These are phyloP conservation scores for Batillaria attramentaria DNA, from an alignment of 1,140 invertebrate species.

Conservation along the genomic window DNA sequence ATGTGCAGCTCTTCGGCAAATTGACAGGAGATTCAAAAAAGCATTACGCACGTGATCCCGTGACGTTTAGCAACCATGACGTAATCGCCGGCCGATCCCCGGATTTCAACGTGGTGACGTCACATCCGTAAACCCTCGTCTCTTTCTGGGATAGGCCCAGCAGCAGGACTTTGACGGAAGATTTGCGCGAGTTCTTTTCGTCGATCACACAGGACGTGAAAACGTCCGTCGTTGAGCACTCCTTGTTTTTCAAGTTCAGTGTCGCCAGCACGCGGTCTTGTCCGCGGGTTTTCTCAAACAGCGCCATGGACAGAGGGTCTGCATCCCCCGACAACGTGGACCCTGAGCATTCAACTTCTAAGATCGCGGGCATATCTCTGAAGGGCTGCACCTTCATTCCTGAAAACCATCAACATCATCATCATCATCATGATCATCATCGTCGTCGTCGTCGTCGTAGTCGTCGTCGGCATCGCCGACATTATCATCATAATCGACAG, in stretches of 20 bases:
- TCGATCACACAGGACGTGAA: slow-evolving; percentile 18
- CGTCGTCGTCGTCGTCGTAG: too few relatives aligned
- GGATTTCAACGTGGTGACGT: too few relatives aligned
- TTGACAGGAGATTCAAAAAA: too few relatives aligned
- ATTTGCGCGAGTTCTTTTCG: neutral
- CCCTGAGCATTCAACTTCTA: slow-evolving; percentile 20
- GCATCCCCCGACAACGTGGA: neutral
- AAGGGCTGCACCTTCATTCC: neutral
- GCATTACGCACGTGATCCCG: too few relatives aligned
- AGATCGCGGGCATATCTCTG: neutral
- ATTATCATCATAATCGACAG: too few relatives aligned
- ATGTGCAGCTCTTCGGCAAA: too few relatives aligned
- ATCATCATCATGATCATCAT: too few relatives aligned
- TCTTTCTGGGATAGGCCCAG: neutral
- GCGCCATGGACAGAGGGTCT: slow-evolving; percentile 13
- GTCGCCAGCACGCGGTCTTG: neutral
- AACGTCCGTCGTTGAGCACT: slow-evolving; percentile 17
- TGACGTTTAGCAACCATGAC: too few relatives aligned
- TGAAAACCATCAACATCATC: too few relatives aligned
- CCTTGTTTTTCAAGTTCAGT: neutral
- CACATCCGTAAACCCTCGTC: neutral
- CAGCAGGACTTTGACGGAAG: slow-evolving; percentile 1
- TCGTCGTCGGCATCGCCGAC: too few relatives aligned
- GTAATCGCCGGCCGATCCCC: too few relatives aligned
- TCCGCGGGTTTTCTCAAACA: slow-evolving; percentile 16